Evolutionary conservation across 2,888 invertebrate species (phyloP).

Genomic region (Latrodectus hesperus): DNA sequence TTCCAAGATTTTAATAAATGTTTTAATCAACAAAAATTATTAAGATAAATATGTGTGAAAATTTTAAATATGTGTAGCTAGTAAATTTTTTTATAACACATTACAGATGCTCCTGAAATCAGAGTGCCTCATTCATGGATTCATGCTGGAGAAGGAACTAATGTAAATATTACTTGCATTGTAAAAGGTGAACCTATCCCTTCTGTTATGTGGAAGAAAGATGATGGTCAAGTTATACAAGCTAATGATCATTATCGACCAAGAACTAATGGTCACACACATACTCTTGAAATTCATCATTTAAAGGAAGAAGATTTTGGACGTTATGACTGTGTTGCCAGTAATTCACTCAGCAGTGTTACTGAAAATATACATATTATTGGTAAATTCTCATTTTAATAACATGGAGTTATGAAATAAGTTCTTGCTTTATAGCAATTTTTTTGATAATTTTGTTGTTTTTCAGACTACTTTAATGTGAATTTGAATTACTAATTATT

Average conservation of each 20-base stretch:
- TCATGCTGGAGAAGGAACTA: constrained; percentile 60
- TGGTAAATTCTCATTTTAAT: constrained; percentile 20
- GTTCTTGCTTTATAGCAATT: too few relatives aligned
- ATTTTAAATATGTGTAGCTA: too few relatives aligned
- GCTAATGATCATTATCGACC: constrained; percentile 43
- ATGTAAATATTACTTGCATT: constrained; percentile 58
- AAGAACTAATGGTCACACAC: constrained; percentile 34
- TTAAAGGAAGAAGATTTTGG: constrained; percentile 60
- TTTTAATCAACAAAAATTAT: too few relatives aligned
- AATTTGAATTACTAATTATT: neutral
- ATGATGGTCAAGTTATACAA: constrained; percentile 41
- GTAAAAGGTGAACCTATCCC: constrained; percentile 60
- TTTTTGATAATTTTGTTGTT: too few relatives aligned
- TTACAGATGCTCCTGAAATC: constrained; percentile 60
- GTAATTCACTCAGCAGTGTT: constrained; percentile 52
- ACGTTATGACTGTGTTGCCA: constrained; percentile 53
- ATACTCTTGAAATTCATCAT: constrained; percentile 41
- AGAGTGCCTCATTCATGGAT: constrained; percentile 49
- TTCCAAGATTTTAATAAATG: too few relatives aligned
- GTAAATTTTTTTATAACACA: too few relatives aligned
- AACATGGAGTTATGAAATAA: too few relatives aligned
- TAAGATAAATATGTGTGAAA: too few relatives aligned
- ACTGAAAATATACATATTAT: constrained; percentile 53
- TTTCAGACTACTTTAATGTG: too few relatives aligned
- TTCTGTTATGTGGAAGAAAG: constrained; percentile 58